phyloP scores from a whole-genome alignment of 2,113 vertebrate genomes.

The Embiotoca jacksoni region DNA sequence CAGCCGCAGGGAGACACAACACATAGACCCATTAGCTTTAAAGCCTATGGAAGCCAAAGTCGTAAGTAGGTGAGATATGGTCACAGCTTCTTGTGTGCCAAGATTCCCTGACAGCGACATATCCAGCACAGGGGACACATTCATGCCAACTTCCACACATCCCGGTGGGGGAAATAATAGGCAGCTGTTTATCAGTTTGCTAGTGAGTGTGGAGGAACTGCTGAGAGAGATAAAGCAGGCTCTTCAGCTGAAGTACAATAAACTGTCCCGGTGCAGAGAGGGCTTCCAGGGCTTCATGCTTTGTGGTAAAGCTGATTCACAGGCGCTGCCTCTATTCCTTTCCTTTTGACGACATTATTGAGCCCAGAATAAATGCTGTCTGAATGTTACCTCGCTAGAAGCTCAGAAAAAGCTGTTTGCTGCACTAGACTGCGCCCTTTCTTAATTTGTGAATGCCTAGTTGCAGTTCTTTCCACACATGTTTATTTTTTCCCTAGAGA shows the following conservation, averaged over 20 bases:
- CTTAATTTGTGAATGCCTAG: slow-evolving; percentile 6
- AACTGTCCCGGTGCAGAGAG: slow-evolving; percentile 38
- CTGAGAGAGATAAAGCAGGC: slow-evolving; percentile 72
- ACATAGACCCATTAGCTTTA: slow-evolving; percentile 45
- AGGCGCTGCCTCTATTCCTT: slow-evolving; percentile 25
- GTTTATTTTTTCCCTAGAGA: slow-evolving; percentile 26
- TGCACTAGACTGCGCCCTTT: background rate
- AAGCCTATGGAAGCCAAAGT: slow-evolving; percentile 49
- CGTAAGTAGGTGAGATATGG: slow-evolving; percentile 51
- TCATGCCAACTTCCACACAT: slow-evolving; percentile 40
- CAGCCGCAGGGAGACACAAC: slow-evolving; percentile 33
- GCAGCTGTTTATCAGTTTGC: slow-evolving; percentile 71
- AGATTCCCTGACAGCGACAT: slow-evolving; percentile 47
- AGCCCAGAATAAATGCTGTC: slow-evolving; percentile 32
- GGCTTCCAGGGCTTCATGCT: slow-evolving; percentile 41
- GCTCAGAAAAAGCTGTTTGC: slow-evolving; percentile 31
- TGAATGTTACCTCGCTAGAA: slow-evolving; percentile 35
- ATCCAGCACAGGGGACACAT: slow-evolving; percentile 28
- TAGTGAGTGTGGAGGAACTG: slow-evolving; percentile 63
- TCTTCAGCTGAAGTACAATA: slow-evolving; percentile 62
- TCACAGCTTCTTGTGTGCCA: slow-evolving; percentile 29
- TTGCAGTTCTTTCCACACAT: slow-evolving; percentile 2
- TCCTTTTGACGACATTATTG: slow-evolving; percentile 38
- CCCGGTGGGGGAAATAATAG: slow-evolving; percentile 45
- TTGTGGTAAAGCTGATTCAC: slow-evolving; percentile 66